Evolutionary conservation across 2,888 invertebrate genomes (phyloP).

Genomic region (Tetragonisca angustula): DNA sequence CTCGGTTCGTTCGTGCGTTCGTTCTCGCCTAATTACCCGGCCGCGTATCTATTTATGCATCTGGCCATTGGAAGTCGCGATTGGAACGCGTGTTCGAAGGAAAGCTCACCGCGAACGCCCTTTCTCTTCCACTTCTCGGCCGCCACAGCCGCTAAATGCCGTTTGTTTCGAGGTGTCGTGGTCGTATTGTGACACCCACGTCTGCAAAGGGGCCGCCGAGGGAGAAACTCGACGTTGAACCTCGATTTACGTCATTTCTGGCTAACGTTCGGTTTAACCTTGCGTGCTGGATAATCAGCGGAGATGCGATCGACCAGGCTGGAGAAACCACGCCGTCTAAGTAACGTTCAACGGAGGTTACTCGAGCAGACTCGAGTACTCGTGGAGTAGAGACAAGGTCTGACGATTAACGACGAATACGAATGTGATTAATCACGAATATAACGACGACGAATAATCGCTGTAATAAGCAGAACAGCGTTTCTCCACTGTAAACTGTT

Average conservation of each 20-base stretch:
- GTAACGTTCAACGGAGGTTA: no score
- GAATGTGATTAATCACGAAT: no score
- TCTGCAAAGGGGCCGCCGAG: not conserved
- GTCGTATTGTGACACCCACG: conserved; percentile 32
- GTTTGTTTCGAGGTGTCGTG: not conserved
- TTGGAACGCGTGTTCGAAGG: conserved; percentile 39
- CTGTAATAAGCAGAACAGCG: no score
- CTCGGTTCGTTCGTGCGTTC: conserved; percentile 12
- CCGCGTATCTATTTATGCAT: conserved; percentile 43
- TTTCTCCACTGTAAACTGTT: no score
- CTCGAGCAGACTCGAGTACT: no score
- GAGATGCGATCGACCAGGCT: no score
- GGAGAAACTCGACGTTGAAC: conserved; percentile 13
- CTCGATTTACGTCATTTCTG: conserved; percentile 25
- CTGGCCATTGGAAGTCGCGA: conserved; percentile 22
- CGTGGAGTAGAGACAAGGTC: no score
- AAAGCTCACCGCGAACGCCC: not conserved
- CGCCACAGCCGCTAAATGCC: not conserved
- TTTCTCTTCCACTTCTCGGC: conserved; percentile 12
- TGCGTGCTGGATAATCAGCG: conserved; percentile 4
- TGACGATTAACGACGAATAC: no score
- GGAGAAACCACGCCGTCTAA: no score
- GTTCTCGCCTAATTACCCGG: conserved; percentile 43
- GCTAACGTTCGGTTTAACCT: conserved; percentile 12
- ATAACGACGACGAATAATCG: no score